Evolutionary conservation across 2,797 vertebrate genomes (phyloP), one percentile per base, ranked within the genome.

Genomic region (Etheostoma nigrum): DNA sequence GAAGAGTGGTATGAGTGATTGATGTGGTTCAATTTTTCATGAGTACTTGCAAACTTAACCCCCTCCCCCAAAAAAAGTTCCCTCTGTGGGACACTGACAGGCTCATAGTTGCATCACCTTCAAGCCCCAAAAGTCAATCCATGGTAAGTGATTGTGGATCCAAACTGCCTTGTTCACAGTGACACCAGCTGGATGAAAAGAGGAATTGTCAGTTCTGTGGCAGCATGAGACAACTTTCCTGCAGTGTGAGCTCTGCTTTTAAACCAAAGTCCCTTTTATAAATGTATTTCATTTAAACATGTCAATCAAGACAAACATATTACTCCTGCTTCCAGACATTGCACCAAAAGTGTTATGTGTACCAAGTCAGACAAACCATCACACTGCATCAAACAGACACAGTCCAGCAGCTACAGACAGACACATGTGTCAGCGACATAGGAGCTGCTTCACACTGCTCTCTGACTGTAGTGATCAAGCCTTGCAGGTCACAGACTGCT

Each of bases 11-110:
- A 25, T 14, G 12, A 55, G 55, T 9, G 2, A 65, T 21, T 45
- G 60, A 76, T 70, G 55, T 25, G 40, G 27, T 58, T 79, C 30
- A 58, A 6, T 67, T 72, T 81, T 25, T 72, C 65, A 71, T 79
- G 65, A 53, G 64, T 21, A 23, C 68, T 64, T 51, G 16, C 5
- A 4, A 30, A 79, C 23, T 51, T 25, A n/a, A 54, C 19, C 49
- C 14, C 5, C 19, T 19, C 19, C 16, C 25, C 33, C 10, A 12
- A 21, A 40, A 40, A 36, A 45, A 72, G 51, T 25, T 76, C 36
- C 59, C 48, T 23, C 62, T 69, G 40, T 53, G 71, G 80, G 68
- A 66, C 81, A 55, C 49, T 19, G 76, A 55, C 19, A 52, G 30
- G 51, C 68, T 78, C 11, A 23, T 8, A 7, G 62, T 61, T 79